Conservation (phyloP, 1,140 invertebrate genomes). For the Goniozus legneri region DNA sequence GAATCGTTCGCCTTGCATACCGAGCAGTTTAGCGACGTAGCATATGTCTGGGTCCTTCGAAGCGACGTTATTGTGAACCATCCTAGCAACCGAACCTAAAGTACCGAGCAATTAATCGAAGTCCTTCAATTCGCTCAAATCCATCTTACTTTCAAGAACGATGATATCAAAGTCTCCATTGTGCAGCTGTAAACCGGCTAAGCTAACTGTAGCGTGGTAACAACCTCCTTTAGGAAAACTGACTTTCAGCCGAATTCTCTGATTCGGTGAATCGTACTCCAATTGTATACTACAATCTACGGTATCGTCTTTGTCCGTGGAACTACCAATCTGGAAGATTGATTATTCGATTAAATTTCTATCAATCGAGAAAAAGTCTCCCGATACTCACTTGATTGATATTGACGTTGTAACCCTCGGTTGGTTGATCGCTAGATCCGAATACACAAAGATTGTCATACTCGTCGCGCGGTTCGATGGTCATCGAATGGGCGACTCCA, state of each 20-base stretch:
- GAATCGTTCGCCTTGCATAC: conserved; percentile 65
- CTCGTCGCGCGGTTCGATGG: conserved; percentile 84
- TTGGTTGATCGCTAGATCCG: conserved; percentile 62
- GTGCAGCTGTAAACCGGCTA: conserved; percentile 72
- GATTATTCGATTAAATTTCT: background rate
- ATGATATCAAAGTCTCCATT: conserved; percentile 93
- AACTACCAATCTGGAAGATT: conserved; percentile 49
- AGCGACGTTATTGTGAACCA: conserved; percentile 83
- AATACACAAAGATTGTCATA: conserved; percentile 82
- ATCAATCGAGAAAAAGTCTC: background rate
- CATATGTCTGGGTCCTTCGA: conserved; percentile 80
- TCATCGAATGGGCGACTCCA: conserved; percentile 71
- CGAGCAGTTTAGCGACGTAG: conserved; percentile 80
- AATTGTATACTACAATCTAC: conserved; percentile 60
- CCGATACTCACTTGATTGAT: conserved; percentile 42
- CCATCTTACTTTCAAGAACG: conserved; percentile 81
- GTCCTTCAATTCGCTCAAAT: too few relatives aligned
- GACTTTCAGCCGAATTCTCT: conserved; percentile 65
- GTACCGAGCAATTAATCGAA: too few relatives aligned
- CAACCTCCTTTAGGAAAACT: conserved; percentile 70
- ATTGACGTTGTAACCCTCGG: conserved; percentile 57
- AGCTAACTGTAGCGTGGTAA: conserved; percentile 78
- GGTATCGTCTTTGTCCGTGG: conserved; percentile 48
- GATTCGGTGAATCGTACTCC: conserved; percentile 63
- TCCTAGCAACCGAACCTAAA: conserved; percentile 72